Evolutionary conservation across 2,113 vertebrate species (phyloP).

Genomic region (Theropithecus gelada): DNA sequence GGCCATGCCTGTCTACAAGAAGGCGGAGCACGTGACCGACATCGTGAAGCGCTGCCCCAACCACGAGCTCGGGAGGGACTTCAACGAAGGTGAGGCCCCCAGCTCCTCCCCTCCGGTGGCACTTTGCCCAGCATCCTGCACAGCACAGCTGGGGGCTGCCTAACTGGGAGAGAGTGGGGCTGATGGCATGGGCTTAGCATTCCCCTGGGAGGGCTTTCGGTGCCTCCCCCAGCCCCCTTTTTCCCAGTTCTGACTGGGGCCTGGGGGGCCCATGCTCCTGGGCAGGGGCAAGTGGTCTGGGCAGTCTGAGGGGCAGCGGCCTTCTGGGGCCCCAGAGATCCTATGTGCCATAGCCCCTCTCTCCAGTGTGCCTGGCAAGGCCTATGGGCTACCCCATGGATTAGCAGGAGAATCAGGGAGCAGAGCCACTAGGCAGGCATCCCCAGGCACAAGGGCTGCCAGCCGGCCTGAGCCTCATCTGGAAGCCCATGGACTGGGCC

Average conservation of each 20-base stretch:
- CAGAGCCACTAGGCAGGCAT: background rate
- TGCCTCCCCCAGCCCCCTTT: no score
- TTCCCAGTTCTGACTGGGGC: background rate
- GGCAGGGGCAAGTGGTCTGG: background rate
- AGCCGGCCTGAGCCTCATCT: background rate
- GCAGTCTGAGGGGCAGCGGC: no score
- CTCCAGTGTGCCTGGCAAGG: background rate
- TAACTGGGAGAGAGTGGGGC: background rate
- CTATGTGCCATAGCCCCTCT: background rate
- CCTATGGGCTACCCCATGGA: background rate
- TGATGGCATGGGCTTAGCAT: fast-evolving
- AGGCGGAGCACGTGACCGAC: conserved; percentile 97
- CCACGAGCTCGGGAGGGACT: conserved; percentile 96
- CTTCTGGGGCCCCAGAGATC: background rate
- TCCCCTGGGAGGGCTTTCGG: background rate
- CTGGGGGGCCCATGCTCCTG: background rate
- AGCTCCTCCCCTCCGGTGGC: background rate
- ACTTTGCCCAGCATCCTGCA: background rate
- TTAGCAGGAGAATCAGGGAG: background rate
- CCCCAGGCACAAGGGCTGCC: background rate
- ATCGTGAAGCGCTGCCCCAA: conserved; percentile 99
- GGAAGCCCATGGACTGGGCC: background rate
- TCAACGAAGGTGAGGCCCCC: conserved; percentile 92
- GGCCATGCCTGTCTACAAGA: conserved; percentile 98
- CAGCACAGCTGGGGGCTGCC: fast-evolving